These are phyloP conservation scores for Podarcis muralis DNA, from an alignment of 2,113 vertebrate genomes.

Conservation along the genomic window DNA sequence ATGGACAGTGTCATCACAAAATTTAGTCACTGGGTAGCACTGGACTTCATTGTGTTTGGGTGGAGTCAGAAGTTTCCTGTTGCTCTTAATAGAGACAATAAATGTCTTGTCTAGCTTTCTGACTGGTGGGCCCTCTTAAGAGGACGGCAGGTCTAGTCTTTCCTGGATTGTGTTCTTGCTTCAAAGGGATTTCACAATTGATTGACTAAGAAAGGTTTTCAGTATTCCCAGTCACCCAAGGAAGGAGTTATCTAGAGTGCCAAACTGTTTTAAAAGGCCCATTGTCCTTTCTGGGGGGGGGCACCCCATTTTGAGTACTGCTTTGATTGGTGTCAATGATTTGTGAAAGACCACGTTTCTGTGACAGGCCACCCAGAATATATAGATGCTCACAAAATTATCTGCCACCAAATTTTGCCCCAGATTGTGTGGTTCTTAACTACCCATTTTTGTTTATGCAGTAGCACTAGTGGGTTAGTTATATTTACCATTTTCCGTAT, in stretches of 20 bases:
- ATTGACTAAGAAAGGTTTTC: not conserved
- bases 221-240: not conserved
- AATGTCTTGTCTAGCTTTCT: no score
- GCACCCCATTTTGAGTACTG: not conserved
- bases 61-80: no score
- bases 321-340: not conserved
- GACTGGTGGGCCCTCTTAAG: no score
- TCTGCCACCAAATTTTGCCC: no score
- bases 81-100: no score
- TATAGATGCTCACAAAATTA: not conserved
- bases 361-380: not conserved
- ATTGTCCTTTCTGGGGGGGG: not conserved
- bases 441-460: not conserved
- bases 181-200: not conserved
- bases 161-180: not conserved
- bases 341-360: no score
- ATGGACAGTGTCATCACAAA: no score
- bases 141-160: no score
- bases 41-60: no score
- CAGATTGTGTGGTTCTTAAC: no score
- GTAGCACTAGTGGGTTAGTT: not conserved
- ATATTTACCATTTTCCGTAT: not conserved
- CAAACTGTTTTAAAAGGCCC: not conserved
- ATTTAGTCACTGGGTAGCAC: no score
- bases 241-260: not conserved